Conservation (phyloP, 2,797 vertebrate genomes). For the Chanos chanos region DNA sequence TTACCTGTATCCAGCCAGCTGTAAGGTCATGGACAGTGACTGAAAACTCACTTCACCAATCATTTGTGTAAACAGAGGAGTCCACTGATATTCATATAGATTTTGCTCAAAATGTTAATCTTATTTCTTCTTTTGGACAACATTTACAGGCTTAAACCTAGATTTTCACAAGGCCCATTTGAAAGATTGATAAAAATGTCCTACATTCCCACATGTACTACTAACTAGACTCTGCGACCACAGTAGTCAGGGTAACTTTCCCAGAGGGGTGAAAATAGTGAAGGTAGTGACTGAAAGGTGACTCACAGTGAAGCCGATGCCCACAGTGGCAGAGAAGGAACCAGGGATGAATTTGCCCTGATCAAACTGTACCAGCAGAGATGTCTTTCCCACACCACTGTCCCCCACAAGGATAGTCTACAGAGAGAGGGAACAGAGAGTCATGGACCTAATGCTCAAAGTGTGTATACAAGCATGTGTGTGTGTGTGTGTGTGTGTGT, state of each 20-base stretch:
- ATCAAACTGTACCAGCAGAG: slow-evolving; percentile 92
- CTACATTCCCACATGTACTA: too few relatives aligned
- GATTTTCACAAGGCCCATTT: background rate
- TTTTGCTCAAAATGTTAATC: too few relatives aligned
- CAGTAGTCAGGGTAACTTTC: background rate
- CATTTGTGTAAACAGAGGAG: too few relatives aligned
- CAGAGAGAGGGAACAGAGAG: background rate
- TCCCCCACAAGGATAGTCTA: slow-evolving; percentile 94
- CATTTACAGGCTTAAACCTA: background rate
- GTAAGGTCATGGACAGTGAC: too few relatives aligned
- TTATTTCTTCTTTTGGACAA: background rate
- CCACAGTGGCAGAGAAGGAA: slow-evolving; percentile 91
- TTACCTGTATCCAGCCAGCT: too few relatives aligned
- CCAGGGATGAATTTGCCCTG: slow-evolving; percentile 96
- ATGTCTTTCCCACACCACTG: slow-evolving; percentile 92
- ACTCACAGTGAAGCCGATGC: slow-evolving; percentile 93
- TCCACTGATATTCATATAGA: too few relatives aligned
- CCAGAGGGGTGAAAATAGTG: background rate
- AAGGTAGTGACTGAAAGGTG: background rate
- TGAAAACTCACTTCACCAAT: too few relatives aligned
- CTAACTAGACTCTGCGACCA: too few relatives aligned
- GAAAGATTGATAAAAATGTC: background rate
- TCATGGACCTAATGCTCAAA: background rate
- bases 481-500: background rate
- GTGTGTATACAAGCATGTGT: background rate